These are phyloP conservation scores for Gymnoscopelus braueri DNA, from an alignment of 2,797 vertebrate genomes.

Conservation along the genomic window DNA sequence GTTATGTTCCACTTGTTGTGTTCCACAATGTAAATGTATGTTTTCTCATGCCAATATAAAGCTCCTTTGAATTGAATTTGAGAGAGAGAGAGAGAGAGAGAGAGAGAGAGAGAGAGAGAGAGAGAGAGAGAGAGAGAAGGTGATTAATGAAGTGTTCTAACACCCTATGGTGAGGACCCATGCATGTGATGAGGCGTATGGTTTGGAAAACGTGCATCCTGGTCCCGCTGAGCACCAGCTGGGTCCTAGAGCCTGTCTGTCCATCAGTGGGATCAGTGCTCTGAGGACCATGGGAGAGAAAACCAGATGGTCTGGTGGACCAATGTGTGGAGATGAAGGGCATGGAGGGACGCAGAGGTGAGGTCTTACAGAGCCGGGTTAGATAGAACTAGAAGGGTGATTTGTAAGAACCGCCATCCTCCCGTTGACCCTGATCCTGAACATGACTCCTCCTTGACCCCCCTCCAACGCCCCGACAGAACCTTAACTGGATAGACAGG, in stretches of 20 bases:
- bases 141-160: constrained; percentile 51
- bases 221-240: constrained; percentile 71
- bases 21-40: too few relatives aligned
- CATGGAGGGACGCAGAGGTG: constrained; percentile 37
- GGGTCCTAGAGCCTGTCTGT: constrained; percentile 59
- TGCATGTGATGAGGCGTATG: constrained; percentile 26
- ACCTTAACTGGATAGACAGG: constrained; percentile 23
- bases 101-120: too few relatives aligned
- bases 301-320: constrained; percentile 66
- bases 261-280: constrained; percentile 52
- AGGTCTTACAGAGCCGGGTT: constrained; percentile 5
- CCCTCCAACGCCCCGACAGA: not conserved
- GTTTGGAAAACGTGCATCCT: not conserved
- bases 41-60: too few relatives aligned
- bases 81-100: too few relatives aligned
- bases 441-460: constrained; percentile 51
- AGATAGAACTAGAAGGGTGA: constrained; percentile 8
- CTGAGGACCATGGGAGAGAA: constrained; percentile 32
- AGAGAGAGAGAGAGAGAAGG: too few relatives aligned
- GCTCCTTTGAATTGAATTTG: too few relatives aligned
- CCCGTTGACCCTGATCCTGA: constrained; percentile 47
- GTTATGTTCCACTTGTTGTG: too few relatives aligned
- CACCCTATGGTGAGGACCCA: constrained; percentile 33
- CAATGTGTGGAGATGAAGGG: constrained; percentile 31
- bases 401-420: constrained; percentile 46